Base-by-base conservation (phyloP, 2,113 vertebrate genomes). In the Prunella himalayana region DNA sequence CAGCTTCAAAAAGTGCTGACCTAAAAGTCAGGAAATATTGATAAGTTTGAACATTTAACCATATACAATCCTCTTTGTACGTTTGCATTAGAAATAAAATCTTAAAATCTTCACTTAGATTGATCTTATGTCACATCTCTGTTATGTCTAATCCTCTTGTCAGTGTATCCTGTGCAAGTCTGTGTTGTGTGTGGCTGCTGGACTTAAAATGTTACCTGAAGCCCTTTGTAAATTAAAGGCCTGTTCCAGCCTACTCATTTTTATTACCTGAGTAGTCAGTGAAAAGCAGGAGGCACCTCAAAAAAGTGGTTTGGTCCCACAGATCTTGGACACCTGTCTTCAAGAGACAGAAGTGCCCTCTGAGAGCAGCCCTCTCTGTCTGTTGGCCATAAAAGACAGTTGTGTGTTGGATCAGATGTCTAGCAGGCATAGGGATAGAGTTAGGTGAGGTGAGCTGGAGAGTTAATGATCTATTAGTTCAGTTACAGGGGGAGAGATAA, bases 381-480 rank as follows among this genome's bases (percentile, higher is more conserved):
- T 59, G 0, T 30, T 51, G n/a, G 65, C 57, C 6, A 1, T 68
- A 57, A 57, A 50, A 78, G 23, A 59, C 68, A 53, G 54, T 18
- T 80, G 28, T 50, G 7, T 49, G 27, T 64, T 54, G 69, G 44
- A 51, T 85, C n/a, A 20, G 41, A 42, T 76, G 35, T 51, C 64
- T 63, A 3, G 19, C 13, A 66, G 65, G 21, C 57, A 24, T 11
- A 21, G 66, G 35, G 49, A 18, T 7, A 13, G 77, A 88, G 57
- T 60, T 39, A 37, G 82, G 10, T 28, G 70, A 90, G n/a, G 9
- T 41, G 65, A 79, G n/a, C 61, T 82, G 49, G 30, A 68, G 65
- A 64, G 70, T 78, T 89, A 76, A 85, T 85, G 73, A 82, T 80
- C 66, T 80, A 19, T 69, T 93, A 69, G 78, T 41, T 94, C 73